These are phyloP conservation scores for Ecliptopera silaceata DNA, from an alignment of 2,888 invertebrate species.

Conservation along the genomic window DNA sequence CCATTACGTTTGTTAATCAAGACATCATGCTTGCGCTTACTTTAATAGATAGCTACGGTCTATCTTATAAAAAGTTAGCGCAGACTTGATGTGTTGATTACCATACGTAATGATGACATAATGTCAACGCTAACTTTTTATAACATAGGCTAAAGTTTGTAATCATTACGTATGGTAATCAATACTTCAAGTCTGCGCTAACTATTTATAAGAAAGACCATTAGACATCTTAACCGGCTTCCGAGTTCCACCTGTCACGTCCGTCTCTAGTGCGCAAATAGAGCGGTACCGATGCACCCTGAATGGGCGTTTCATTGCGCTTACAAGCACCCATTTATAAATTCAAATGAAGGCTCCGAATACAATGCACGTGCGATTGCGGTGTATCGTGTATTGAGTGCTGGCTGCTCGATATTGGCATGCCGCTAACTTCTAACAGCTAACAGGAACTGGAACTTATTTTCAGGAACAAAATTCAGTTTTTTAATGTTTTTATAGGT, in stretches of 20 bases:
- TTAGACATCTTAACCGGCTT: not conserved
- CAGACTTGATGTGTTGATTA: too few relatives aligned
- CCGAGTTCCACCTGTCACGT: not conserved
- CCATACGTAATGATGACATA: too few relatives aligned
- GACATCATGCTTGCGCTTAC: too few relatives aligned
- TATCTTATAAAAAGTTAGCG: too few relatives aligned
- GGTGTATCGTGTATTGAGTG: conserved; percentile 16
- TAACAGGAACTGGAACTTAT: conserved; percentile 1
- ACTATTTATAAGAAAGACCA: not conserved
- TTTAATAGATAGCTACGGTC: too few relatives aligned
- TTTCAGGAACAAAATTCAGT: too few relatives aligned
- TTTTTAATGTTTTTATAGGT: too few relatives aligned
- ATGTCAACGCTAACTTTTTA: too few relatives aligned
- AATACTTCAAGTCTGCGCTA: too few relatives aligned
- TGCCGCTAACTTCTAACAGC: conserved; percentile 19
- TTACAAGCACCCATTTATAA: conserved; percentile 64
- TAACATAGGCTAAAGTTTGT: too few relatives aligned
- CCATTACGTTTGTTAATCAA: too few relatives aligned
- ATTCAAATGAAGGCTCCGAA: conserved; percentile 57
- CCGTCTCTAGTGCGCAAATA: conserved; percentile 51
- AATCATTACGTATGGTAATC: too few relatives aligned
- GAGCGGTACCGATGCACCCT: conserved; percentile 57
- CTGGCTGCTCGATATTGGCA: conserved; percentile 21
- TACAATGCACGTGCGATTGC: conserved; percentile 28
- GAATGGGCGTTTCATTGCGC: conserved; percentile 58